Percentiles rank a stretch among this genome's conserved stretches.
Conservation (phyloP, 2,797 vertebrate species). For the Amniataba percoides region DNA sequence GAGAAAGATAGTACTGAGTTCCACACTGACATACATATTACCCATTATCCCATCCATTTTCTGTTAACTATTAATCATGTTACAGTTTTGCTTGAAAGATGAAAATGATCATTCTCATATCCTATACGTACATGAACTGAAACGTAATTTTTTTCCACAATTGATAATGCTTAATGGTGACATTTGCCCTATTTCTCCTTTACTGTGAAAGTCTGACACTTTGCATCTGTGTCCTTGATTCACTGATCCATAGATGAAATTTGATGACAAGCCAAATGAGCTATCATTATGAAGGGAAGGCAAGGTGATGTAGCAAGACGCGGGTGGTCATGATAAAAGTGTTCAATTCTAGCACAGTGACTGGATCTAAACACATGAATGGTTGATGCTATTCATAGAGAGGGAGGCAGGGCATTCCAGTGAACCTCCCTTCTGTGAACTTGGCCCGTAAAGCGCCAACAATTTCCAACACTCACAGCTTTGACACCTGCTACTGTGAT, state of each 20-base stretch:
- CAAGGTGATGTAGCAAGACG: not conserved
- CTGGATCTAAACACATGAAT: conserved; percentile 50
- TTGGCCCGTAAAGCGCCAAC: conserved; percentile 65
- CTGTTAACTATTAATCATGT: not conserved
- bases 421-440: conserved; percentile 74
- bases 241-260: conserved; percentile 27
- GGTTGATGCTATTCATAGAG: conserved; percentile 67
- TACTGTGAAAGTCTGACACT: not conserved
- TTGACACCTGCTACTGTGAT: conserved; percentile 79
- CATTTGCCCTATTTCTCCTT: conserved; percentile 20
- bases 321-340: conserved; percentile 9
- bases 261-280: conserved; percentile 8
- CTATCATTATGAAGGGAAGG: conserved; percentile 3
- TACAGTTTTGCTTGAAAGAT: not conserved
- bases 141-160: conserved; percentile 20
- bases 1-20: not conserved
- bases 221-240: not conserved
- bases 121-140: conserved; percentile 6
- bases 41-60: not conserved
- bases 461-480: conserved; percentile 75
- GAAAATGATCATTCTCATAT: conserved; percentile 5
- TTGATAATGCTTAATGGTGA: conserved; percentile 13
- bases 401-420: conserved; percentile 45
- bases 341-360: conserved; percentile 5
- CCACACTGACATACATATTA: not conserved